phyloP scores from a whole-genome alignment of 2,888 invertebrate species.

The Blastobasis lacticolella region DNA sequence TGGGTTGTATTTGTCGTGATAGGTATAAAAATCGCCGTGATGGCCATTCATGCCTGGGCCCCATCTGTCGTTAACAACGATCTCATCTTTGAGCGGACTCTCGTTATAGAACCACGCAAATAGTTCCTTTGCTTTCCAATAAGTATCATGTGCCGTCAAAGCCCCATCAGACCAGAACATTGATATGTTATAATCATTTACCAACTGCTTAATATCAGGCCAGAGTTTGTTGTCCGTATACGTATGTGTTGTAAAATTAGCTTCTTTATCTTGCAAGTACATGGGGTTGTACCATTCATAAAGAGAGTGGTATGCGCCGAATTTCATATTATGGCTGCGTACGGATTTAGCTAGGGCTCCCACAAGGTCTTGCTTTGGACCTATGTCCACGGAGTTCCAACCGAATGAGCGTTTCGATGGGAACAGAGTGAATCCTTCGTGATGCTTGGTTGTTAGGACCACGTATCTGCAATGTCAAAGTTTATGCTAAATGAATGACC shows the following conservation, averaged over 20 bases:
- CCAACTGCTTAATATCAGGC: constrained; percentile 87
- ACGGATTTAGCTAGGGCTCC: constrained; percentile 84
- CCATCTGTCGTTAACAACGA: constrained; percentile 97
- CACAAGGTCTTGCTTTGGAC: constrained; percentile 84
- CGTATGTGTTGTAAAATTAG: constrained; percentile 75
- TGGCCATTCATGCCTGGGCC: constrained; percentile 84
- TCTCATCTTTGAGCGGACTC: constrained; percentile 89
- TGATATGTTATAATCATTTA: constrained; percentile 80
- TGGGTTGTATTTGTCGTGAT: constrained; percentile 79
- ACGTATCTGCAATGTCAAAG: constrained; percentile 76
- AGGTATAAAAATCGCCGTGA: constrained; percentile 93
- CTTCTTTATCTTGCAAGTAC: constrained; percentile 81
- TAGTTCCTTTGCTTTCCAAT: constrained; percentile 90
- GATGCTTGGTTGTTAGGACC: constrained; percentile 90
- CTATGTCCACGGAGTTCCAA: constrained; percentile 88
- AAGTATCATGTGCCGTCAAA: constrained; percentile 88
- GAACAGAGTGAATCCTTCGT: constrained; percentile 90
- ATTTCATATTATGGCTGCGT: constrained; percentile 76
- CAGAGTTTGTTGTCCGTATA: constrained; percentile 83
- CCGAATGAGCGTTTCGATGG: constrained; percentile 87
- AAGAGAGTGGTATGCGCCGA: constrained; percentile 89
- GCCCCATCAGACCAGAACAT: constrained; percentile 96
- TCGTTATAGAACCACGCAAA: constrained; percentile 95
- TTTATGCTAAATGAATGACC: too few relatives aligned
- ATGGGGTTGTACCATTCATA: constrained; percentile 93